phyloP scores from a whole-genome alignment of 2,888 invertebrate genomes.

The Clunio marinus region DNA sequence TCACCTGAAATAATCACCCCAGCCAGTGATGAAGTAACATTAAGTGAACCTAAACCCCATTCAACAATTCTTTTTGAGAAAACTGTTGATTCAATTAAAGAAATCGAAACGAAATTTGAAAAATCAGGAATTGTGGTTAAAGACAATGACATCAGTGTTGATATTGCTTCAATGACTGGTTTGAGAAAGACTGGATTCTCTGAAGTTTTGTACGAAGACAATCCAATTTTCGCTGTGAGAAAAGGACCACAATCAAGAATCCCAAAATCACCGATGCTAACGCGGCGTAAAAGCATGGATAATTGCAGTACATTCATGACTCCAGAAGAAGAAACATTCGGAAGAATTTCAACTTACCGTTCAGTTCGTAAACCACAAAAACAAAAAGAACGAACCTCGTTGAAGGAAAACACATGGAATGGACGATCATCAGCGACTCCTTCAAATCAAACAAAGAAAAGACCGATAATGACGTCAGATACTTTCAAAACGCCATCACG shows the following conservation, averaged over 20 bases:
- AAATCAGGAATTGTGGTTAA: slow-evolving; percentile 50
- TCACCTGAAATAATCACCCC: slow-evolving; percentile 26
- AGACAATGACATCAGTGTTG: slow-evolving; percentile 54
- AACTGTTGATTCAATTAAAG: slow-evolving; percentile 37
- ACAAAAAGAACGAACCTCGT: slow-evolving; percentile 52
- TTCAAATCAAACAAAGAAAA: slow-evolving; percentile 47
- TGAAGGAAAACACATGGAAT: slow-evolving; percentile 64
- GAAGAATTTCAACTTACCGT: slow-evolving; percentile 50
- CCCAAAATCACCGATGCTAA: slow-evolving; percentile 48
- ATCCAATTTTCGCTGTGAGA: slow-evolving; percentile 43
- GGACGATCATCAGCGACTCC: slow-evolving; percentile 53
- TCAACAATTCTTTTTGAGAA: slow-evolving; percentile 17
- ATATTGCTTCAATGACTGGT: slow-evolving; percentile 65
- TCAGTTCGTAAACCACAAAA: slow-evolving; percentile 53
- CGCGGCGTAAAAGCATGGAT: slow-evolving; percentile 49
- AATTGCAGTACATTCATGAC: slow-evolving; percentile 44
- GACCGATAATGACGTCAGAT: slow-evolving; percentile 58
- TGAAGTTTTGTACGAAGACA: slow-evolving; percentile 58
- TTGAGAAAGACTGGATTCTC: slow-evolving; percentile 67
- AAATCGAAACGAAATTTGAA: slow-evolving; percentile 46
- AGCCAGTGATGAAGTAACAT: slow-evolving; percentile 24
- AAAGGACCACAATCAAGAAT: slow-evolving; percentile 45
- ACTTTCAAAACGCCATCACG: slow-evolving; percentile 56
- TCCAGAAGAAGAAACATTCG: slow-evolving; percentile 41
- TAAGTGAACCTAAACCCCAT: slow-evolving; percentile 25